Evolutionary conservation across 1,140 invertebrate genomes (phyloP), one percentile per base, ranked within the genome.

Genomic region (Harlomillsia oculata): DNA sequence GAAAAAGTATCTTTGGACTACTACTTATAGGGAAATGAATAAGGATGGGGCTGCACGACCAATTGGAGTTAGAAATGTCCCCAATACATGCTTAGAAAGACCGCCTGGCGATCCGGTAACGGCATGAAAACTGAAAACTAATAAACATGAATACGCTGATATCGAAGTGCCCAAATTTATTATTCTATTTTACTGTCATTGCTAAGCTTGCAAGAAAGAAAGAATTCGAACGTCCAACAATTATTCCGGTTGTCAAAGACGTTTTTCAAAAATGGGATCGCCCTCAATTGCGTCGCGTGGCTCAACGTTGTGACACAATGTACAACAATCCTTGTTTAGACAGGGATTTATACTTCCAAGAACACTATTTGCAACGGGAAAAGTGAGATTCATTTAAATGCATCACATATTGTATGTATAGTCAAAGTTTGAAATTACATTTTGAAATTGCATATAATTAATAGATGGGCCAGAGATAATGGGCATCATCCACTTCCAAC

Each of bases 1-100:
- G 4, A 57, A 58, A 23, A 65, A 62, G 36, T 62, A 57, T 34
- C 39, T 60, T 46, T 65, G 57, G 60, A 62, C 60, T 20, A 52
- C 57, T 11, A 65, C 60, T 1, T 65, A 65, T 36, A 25, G 60
- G 2, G 64, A 65, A 53, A 65, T 65, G 64, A 62, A 62, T 34
- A 62, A 60, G 37, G 64, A 65, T 43, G 64, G 64, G 6, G 64
- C 60, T 1, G 53, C 58, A 14, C 51, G 57, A 6, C 60, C 60
- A n/a, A 4, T 65, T 1, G 29, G 41, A 6, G 50, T 54, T 3
- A 26, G 43, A n/a, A 43, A 56, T 34, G 32, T 44, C 5, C 63
- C 63, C n/a, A 25, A 13, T 6, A 43, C 46, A 21, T 59, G 49
- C 26, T 56, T 59, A 18, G 63, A 65, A 25, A 49, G 21, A 25